A percentile compares a stretch with the other conserved stretches of the same genome.
Evolutionary conservation across 1,140 invertebrate species (phyloP).

Genomic region (Drosophila erecta): DNA sequence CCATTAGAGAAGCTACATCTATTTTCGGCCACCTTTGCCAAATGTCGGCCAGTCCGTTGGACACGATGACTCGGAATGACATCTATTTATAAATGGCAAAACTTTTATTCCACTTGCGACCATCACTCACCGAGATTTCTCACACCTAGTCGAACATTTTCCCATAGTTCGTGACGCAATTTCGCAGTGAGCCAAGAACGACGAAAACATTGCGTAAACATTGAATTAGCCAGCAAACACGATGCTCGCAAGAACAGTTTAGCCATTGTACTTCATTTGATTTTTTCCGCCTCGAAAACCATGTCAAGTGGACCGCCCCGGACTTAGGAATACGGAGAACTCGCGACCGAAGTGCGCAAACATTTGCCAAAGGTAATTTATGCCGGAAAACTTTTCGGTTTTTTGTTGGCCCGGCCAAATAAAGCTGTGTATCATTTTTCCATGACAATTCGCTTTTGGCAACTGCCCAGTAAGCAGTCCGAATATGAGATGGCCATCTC

Average conservation of each 20-base stretch:
- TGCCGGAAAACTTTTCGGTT: conserved; percentile 54
- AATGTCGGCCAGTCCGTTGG: conserved; percentile 58
- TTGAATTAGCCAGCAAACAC: conserved; percentile 76
- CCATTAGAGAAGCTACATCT: not conserved
- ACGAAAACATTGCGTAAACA: conserved; percentile 68
- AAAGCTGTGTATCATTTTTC: conserved; percentile 52
- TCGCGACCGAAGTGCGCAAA: conserved; percentile 25
- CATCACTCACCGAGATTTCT: conserved; percentile 45
- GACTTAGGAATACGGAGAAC: conserved; percentile 13
- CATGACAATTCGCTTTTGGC: conserved; percentile 73
- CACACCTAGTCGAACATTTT: conserved; percentile 52
- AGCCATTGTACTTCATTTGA: conserved; percentile 47
- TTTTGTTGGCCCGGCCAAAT: conserved; percentile 13
- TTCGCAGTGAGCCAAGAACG: conserved; percentile 29
- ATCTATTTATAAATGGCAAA: conserved; percentile 64
- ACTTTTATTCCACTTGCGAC: conserved; percentile 37
- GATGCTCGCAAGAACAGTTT: conserved; percentile 62
- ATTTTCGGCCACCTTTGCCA: conserved; percentile 9
- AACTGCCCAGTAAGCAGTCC: conserved; percentile 52
- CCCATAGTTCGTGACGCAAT: conserved; percentile 65
- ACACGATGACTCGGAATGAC: conserved; percentile 55
- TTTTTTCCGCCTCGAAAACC: conserved; percentile 39
- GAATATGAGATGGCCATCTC: conserved; percentile 59
- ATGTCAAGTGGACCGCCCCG: conserved; percentile 56
- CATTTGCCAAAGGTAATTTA: conserved; percentile 54